phyloP scores from a whole-genome alignment of 2,888 invertebrate genomes.

The Sinopyrophorus schimmeli region DNA sequence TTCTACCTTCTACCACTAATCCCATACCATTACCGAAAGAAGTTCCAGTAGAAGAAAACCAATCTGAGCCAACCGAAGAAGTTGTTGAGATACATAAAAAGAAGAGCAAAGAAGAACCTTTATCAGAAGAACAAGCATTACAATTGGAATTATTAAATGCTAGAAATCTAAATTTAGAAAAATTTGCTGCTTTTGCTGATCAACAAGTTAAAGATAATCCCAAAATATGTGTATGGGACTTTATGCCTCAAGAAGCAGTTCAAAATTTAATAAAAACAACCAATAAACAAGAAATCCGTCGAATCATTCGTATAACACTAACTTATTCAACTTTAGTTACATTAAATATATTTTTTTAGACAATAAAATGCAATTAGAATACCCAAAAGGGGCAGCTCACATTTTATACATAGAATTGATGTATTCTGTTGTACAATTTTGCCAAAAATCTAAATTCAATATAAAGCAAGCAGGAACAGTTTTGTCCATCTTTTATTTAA shows the following conservation, averaged over 20 bases:
- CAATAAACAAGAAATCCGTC: constrained; percentile 37
- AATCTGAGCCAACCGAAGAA: constrained; percentile 1
- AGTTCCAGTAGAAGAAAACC: neutral
- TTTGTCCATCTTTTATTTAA: constrained; percentile 50
- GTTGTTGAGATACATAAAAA: neutral
- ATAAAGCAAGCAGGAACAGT: constrained; percentile 46
- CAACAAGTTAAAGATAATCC: constrained; percentile 32
- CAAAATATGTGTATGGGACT: constrained; percentile 45
- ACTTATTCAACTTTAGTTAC: constrained; percentile 7
- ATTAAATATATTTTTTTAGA: constrained; percentile 40
- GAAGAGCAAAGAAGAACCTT: constrained; percentile 3
- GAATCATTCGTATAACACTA: constrained; percentile 41
- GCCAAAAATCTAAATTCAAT: constrained; percentile 40
- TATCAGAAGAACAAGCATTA: neutral
- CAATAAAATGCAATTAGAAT: constrained; percentile 38
- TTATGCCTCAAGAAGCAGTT: constrained; percentile 44
- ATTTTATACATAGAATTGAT: constrained; percentile 48
- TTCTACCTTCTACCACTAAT: neutral
- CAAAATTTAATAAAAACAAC: constrained; percentile 38
- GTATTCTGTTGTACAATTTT: constrained; percentile 46
- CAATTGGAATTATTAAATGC: neutral
- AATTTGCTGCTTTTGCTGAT: constrained; percentile 25
- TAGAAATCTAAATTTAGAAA: constrained; percentile 6
- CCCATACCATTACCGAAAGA: too few species aligned
- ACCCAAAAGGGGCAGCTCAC: constrained; percentile 44